Evolutionary conservation across 2,113 vertebrate genomes (phyloP).

Genomic region (Arvicanthis niloticus): DNA sequence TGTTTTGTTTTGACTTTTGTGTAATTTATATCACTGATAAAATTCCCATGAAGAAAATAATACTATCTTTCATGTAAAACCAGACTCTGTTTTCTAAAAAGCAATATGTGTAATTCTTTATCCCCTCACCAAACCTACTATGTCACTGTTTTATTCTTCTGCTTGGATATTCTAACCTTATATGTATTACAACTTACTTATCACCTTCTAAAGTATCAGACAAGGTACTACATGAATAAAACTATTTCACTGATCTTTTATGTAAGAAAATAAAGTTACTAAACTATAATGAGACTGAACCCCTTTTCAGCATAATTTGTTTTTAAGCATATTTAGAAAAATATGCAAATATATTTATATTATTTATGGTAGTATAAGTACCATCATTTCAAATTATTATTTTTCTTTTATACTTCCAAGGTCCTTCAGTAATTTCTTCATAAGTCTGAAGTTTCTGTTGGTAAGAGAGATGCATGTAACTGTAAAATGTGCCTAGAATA

Average conservation of each 20-base stretch:
- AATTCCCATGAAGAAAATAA: neutral
- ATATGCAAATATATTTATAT: neutral
- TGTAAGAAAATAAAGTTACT: neutral
- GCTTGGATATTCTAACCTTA: neutral
- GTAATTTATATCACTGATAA: neutral
- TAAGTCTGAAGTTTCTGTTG: neutral
- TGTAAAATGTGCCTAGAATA: neutral
- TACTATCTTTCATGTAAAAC: neutral
- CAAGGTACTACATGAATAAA: neutral
- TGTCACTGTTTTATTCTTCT: neutral
- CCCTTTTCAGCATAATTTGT: accelerated
- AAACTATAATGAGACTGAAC: neutral
- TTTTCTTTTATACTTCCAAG: neutral
- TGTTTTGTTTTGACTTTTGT: neutral
- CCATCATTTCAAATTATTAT: neutral
- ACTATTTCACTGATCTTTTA: neutral
- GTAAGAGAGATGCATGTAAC: neutral
- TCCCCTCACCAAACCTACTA: neutral
- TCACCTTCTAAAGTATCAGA: neutral
- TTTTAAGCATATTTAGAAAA: neutral
- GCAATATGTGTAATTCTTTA: neutral
- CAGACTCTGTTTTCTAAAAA: neutral
- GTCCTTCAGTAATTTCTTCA: neutral
- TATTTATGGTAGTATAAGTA: neutral
- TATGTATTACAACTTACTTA: neutral